A percentile compares a stretch with the other conserved stretches of the same genome.
Evolutionary conservation across 2,797 vertebrate genomes (phyloP).

Genomic region (Phaenicophaeus curvirostris): DNA sequence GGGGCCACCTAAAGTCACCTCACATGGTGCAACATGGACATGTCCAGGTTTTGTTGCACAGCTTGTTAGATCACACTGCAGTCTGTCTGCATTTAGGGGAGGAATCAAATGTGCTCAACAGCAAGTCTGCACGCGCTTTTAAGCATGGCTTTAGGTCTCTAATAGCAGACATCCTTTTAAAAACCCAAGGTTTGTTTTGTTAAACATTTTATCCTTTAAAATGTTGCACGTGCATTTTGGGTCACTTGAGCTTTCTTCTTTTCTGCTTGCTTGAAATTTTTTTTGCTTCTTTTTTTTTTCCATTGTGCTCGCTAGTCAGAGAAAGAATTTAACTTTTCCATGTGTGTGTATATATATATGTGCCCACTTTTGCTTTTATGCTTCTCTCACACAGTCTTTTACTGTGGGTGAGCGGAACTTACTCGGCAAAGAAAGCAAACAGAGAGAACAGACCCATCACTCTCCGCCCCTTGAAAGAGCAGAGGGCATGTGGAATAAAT

Average conservation of each 20-base stretch:
- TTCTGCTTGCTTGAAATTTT: background rate
- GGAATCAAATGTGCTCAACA: background rate
- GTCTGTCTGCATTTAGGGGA: background rate
- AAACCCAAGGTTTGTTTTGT: background rate
- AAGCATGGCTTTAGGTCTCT: background rate
- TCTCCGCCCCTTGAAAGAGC: slow-evolving; percentile 60
- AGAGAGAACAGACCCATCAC: slow-evolving; percentile 56
- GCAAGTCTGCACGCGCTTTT: background rate
- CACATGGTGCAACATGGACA: rapidly evolving
- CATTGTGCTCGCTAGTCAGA: background rate
- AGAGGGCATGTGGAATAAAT: slow-evolving; percentile 79
- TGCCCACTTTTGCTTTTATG: background rate
- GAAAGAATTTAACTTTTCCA: background rate
- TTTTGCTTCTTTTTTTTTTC: background rate
- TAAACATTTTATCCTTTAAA: background rate
- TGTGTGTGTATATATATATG: background rate
- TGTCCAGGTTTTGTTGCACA: background rate
- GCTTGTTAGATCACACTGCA: background rate
- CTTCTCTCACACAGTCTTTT: background rate
- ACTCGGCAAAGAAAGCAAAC: slow-evolving; percentile 73
- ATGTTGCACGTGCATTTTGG: background rate
- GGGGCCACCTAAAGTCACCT: background rate
- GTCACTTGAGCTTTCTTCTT: background rate
- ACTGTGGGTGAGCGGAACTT: slow-evolving; percentile 18
- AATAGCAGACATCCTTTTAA: background rate